These are phyloP conservation scores for Sepiola atlantica DNA, from an alignment of 2,888 invertebrate genomes.

Conservation along the genomic window DNA sequence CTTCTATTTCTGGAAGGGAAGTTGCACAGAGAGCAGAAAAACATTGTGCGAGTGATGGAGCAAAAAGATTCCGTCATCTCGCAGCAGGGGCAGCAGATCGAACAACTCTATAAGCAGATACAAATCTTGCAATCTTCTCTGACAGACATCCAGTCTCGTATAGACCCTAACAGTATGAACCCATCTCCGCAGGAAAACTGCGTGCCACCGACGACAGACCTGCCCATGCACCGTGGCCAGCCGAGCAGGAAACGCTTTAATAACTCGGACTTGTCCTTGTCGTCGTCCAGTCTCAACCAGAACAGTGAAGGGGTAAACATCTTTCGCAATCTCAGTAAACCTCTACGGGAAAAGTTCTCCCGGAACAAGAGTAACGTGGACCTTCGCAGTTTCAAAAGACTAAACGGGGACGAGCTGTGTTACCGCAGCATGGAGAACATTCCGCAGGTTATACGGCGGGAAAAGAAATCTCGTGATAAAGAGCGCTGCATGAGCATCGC, in stretches of 20 bases:
- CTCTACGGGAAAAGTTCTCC: conserved; percentile 57
- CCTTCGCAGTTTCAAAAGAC: conserved; percentile 47
- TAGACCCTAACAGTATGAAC: conserved; percentile 59
- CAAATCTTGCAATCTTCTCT: conserved; percentile 60
- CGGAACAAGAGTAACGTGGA: conserved; percentile 67
- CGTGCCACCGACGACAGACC: neutral
- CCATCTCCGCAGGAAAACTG: conserved; percentile 49
- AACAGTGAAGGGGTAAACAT: conserved; percentile 24
- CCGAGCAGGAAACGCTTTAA: neutral
- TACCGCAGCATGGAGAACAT: conserved; percentile 45
- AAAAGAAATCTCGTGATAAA: conserved; percentile 24
- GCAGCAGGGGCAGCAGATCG: conserved; percentile 59
- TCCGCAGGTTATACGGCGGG: neutral
- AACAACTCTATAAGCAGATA: conserved; percentile 61
- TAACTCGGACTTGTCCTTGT: neutral
- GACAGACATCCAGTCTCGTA: conserved; percentile 60
- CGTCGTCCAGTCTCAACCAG: neutral
- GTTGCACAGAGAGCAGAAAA: conserved; percentile 61
- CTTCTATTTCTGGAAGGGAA: conserved; percentile 64
- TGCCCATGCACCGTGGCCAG: neutral
- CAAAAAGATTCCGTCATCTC: conserved; percentile 61
- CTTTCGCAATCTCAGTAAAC: conserved; percentile 24
- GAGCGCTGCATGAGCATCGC: conserved; percentile 54
- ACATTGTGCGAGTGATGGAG: conserved; percentile 57
- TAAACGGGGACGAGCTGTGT: neutral